Conservation (phyloP, 1,140 invertebrate species). For the Caenorhabditis inopinata region DNA sequence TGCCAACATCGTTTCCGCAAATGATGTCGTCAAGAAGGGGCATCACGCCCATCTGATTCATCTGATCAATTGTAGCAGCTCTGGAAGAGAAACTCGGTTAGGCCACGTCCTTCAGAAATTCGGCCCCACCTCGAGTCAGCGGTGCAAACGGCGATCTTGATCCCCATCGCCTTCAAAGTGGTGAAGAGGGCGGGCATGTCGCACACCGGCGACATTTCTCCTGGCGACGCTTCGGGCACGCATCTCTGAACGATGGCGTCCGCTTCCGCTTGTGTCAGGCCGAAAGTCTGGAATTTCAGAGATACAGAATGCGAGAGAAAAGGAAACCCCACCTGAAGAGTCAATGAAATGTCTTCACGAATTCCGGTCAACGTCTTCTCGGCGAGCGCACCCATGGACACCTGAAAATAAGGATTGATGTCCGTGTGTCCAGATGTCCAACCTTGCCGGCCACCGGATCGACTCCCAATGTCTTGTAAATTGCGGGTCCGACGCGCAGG, state of each 20-base stretch:
- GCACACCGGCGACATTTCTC: conserved; percentile 35
- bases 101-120: neutral
- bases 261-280: neutral
- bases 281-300: conserved; percentile 16
- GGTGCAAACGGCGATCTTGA: conserved; percentile 42
- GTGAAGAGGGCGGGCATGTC: conserved; percentile 32
- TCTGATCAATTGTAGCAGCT: conserved; percentile 41
- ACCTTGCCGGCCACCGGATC: conserved; percentile 39
- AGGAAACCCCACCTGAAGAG: conserved; percentile 16
- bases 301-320: neutral
- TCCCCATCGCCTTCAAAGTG: conserved; percentile 18
- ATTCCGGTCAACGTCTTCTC: conserved; percentile 45
- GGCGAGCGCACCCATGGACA: conserved; percentile 45
- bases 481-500: conserved; percentile 36
- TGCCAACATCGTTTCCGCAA: conserved; percentile 44
- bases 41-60: conserved; percentile 30
- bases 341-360: conserved; percentile 42
- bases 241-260: conserved; percentile 5
- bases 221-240: conserved; percentile 39
- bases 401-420: conserved; percentile 35
- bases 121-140: conserved; percentile 31
- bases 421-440: too few relatives aligned
- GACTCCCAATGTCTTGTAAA: conserved; percentile 44
- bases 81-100: conserved; percentile 20
- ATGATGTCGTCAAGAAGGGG: conserved; percentile 34